Conservation (phyloP, 2,888 invertebrate genomes). For the Lysandra coridon region DNA sequence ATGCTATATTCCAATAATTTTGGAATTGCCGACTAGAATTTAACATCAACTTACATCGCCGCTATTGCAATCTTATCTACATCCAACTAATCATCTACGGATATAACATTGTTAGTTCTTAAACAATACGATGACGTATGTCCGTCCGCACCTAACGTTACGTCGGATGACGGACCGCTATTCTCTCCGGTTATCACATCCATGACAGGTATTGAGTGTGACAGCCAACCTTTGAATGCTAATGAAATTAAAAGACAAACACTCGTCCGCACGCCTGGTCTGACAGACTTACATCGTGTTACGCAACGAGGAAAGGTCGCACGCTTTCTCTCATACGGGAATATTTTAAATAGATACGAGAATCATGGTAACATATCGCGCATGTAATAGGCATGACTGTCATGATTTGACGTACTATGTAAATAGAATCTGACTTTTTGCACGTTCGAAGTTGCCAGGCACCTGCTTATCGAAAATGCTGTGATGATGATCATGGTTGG, state of each 20-base stretch:
- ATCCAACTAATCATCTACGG: not conserved
- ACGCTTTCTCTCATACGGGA: conserved; percentile 22
- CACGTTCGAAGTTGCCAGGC: not conserved
- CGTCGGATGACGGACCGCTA: conserved; percentile 3
- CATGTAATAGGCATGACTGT: not conserved
- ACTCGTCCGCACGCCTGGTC: not conserved
- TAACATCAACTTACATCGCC: no score
- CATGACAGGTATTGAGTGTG: conserved; percentile 17
- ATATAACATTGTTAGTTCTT: not conserved
- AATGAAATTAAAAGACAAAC: conserved; percentile 25
- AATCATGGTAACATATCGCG: not conserved
- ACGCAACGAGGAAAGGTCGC: conserved; percentile 28
- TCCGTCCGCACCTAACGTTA: not conserved
- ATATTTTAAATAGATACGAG: conserved; percentile 9
- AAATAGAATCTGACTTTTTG: not conserved
- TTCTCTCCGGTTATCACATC: conserved; percentile 7
- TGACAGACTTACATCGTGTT: conserved; percentile 24
- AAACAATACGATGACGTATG: not conserved
- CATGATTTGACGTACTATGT: not conserved
- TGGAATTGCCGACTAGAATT: no score
- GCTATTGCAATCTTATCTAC: not conserved
- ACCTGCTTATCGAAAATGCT: not conserved
- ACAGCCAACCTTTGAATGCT: conserved; percentile 30
- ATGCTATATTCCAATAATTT: not conserved
- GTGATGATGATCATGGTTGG: not conserved